Evolutionary conservation across 64 coral and sea anemone species (phyloP), one percentile per base, ranked within the genome.

Genomic region (Stichodactyla mertensii): DNA sequence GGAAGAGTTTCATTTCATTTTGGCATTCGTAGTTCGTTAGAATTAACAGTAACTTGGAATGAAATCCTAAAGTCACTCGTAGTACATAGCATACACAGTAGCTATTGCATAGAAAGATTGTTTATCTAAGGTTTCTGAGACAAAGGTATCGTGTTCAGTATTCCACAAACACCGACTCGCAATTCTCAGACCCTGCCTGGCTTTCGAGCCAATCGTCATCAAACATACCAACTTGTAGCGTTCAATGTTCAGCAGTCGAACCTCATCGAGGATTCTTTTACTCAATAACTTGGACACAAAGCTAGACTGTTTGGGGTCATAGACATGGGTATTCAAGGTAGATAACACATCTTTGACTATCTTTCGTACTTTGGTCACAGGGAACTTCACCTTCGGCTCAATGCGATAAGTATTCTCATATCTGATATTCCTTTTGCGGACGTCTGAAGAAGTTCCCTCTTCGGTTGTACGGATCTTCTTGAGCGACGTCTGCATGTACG

Each of bases 81-180:
- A 90, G 83, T 90, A 94, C 45, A 90, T 56, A 12, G 87, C 92
- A 64, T 94, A 94, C 0, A 94, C 88, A 22, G 85, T 90, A 20
- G 87, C 88, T 57, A 94, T 70, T n/a, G 92, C 92, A 69, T 87
- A 94, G 19, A 94, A 83, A n/a, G 80, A 16, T 12, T 82, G n/a
- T 22, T 56, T 77, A n/a, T 94, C 88, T 13, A 90, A 87, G 54
- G 81, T 71, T 87, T 52, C 92, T 27, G 61, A 82, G 4, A 87
- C 89, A 77, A 64, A 87, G 1, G 88, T 83, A 90, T 94, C 92
- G 59, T 86, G 70, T 77, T 94, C 79, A 11, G 80, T 58, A 71
- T 87, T 84, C 92, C 92, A 94, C 54, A 94, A 77, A 78, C 92
- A 94, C 2, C 88, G 88, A 54, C 92, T 94, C 15, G 92, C 85